Base-by-base conservation (phyloP, 1,140 invertebrate species). In the Phortica variegata region DNA sequence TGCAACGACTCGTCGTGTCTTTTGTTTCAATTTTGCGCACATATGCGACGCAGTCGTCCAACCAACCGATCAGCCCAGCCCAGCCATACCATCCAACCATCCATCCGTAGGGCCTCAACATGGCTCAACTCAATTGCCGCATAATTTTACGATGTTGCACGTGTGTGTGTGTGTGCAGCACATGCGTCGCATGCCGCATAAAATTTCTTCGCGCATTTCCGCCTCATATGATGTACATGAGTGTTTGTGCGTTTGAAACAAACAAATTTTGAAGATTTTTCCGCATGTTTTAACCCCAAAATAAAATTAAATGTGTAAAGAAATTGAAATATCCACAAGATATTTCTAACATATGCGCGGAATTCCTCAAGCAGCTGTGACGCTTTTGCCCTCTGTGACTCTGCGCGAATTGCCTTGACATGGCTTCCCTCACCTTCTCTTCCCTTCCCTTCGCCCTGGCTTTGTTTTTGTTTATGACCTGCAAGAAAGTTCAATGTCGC, bases 291-390 rank as follows among this genome's bases (percentile, higher is more conserved):
- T 51, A 56, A 63, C 58, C 61, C 61, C 62, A 65, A 54, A 39
- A 42, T 37, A 16, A 10, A 50, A 42, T 18, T 36, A 32, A 49
- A 10, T n/a, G n/a, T n/a, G n/a, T n/a, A 43, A 3, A 26, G 8
- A 42, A 5, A 42, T 12, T 10, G 26, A 46, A 3, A 46, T 2
- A 52, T 9, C 44, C 19, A 46, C 23, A 34, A 20, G 39, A 13
- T 13, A 15, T 19, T 21, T 32, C 38, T 47, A 51, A 68, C 63
- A 68, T 68, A 54, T 66, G 63, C 62, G 53, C 47, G 59, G 62
- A 66, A 68, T 66, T 65, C 57, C 63, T 34, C 26, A 13, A 26
- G 63, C 63, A 66, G 63, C 63, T 68, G 63, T 58, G 45, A 31
- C 41, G 10, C 32, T 50, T 44, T 49, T 56, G 36, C 26, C 4